Percentiles rank a stretch among this genome's conserved stretches.
Conservation (phyloP, 2,888 invertebrate species). For the Chrysomela aeneicollis region DNA sequence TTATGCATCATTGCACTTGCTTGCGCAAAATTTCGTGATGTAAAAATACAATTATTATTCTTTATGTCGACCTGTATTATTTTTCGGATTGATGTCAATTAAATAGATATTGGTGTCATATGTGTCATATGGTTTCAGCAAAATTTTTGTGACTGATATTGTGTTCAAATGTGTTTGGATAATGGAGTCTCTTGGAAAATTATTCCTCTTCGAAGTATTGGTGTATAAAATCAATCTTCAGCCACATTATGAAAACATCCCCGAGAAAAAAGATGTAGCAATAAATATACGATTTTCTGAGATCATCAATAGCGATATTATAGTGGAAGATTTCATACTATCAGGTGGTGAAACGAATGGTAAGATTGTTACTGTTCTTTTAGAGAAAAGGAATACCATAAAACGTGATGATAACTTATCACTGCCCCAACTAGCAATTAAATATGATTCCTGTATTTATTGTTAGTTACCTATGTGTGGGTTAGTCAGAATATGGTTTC, state of each 20-base stretch:
- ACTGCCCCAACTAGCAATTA: neutral
- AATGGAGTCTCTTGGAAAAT: constrained; percentile 58
- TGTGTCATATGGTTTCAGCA: constrained; percentile 3
- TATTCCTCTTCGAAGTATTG: constrained; percentile 67
- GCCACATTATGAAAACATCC: constrained; percentile 54
- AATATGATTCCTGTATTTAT: no score
- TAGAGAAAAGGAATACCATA: no score
- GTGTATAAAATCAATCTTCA: constrained; percentile 64
- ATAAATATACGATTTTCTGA: constrained; percentile 64
- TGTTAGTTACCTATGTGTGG: no score
- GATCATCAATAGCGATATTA: constrained; percentile 63
- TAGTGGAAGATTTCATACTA: constrained; percentile 27
- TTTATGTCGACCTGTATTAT: no score
- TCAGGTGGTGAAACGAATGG: constrained; percentile 12
- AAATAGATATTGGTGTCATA: neutral
- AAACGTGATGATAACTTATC: no score
- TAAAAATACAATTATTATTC: no score
- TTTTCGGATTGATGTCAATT: neutral
- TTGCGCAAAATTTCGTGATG: no score
- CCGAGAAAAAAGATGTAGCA: constrained; percentile 61
- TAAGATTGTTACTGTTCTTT: no score
- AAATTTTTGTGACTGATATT: constrained; percentile 31
- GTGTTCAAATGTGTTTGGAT: constrained; percentile 21
- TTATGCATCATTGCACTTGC: no score
- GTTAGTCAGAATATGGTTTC: no score